Evolutionary conservation across 37 sponge, comb jelly and placozoan genomes (phyloP).

Genomic region (Eunapius fragilis): DNA sequence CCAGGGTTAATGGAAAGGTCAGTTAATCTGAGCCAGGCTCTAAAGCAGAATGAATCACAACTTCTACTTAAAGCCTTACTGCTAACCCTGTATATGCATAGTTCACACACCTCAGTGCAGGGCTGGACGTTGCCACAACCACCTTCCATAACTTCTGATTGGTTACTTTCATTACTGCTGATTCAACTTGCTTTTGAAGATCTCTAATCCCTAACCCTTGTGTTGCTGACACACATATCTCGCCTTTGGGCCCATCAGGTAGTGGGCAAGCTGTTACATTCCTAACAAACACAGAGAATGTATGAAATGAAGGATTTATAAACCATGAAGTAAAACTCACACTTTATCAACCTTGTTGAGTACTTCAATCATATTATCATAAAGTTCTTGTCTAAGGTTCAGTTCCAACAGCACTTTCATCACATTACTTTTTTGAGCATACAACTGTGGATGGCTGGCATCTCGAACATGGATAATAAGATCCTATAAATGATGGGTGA

Average conservation of each 20-base stretch:
- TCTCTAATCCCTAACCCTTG: constrained; percentile 9
- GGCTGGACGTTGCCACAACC: constrained; percentile 37
- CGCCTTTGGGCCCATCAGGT: neutral
- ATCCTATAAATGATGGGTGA: constrained; percentile 37
- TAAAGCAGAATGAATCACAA: too few species aligned
- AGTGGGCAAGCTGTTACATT: neutral
- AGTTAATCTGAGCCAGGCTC: too few species aligned
- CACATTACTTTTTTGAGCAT: constrained; percentile 57
- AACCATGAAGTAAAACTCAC: constrained; percentile 9
- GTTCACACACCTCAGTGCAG: constrained; percentile 58
- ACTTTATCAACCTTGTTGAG: constrained; percentile 60
- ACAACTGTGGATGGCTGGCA: constrained; percentile 53
- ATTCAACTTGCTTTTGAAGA: constrained; percentile 26
- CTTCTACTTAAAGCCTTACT: too few species aligned
- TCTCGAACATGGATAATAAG: constrained; percentile 60
- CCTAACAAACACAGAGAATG: neutral
- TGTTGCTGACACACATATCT: constrained; percentile 38
- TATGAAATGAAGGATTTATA: neutral
- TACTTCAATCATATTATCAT: constrained; percentile 57
- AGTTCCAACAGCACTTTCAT: constrained; percentile 45
- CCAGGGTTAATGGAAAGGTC: too few species aligned
- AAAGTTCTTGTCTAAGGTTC: constrained; percentile 7
- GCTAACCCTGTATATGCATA: neutral
- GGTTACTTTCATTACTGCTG: constrained; percentile 36
- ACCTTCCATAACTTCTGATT: constrained; percentile 32